A percentile compares a stretch with the other conserved stretches of the same genome.
Evolutionary conservation across 2,888 invertebrate genomes (phyloP).

Genomic region (Ophion costatus): DNA sequence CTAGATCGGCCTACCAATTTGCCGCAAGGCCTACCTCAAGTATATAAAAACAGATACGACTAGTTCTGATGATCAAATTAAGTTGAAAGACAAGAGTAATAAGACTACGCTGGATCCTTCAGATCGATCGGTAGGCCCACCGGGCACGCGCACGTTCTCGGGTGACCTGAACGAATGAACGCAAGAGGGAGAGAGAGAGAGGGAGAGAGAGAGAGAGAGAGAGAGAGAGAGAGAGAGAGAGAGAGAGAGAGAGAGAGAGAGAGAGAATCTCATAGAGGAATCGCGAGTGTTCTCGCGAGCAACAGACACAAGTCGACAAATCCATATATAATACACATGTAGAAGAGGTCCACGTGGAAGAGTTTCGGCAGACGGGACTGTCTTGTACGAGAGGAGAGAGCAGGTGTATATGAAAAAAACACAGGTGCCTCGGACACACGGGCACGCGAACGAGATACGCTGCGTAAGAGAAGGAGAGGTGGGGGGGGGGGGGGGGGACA

Average conservation of each 20-base stretch:
- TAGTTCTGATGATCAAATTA: neutral
- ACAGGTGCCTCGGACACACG: constrained; percentile 73
- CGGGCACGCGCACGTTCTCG: constrained; percentile 64
- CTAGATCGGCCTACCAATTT: neutral
- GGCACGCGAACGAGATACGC: constrained; percentile 66
- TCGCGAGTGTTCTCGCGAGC: constrained; percentile 50
- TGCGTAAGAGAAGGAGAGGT: constrained; percentile 26
- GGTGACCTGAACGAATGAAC: constrained; percentile 48
- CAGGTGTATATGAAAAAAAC: constrained; percentile 78
- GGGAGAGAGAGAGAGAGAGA: constrained; percentile 17
- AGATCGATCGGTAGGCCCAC: constrained; percentile 58
- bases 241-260: neutral
- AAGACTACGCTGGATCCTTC: constrained; percentile 40
- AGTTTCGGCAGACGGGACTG: constrained; percentile 55
- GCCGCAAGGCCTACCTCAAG: neutral
- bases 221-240: neutral
- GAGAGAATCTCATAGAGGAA: constrained; percentile 35
- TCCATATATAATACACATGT: constrained; percentile 43
- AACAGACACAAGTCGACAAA: constrained; percentile 48
- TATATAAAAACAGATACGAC: neutral
- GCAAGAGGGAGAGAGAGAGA: constrained; percentile 25
- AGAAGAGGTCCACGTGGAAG: constrained; percentile 38
- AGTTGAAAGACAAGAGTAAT: constrained; percentile 13
- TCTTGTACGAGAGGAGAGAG: constrained; percentile 69
- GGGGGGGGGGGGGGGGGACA: constrained; percentile 58